Evolutionary conservation across 2,113 vertebrate genomes (phyloP).

Genomic region (Clinocottus analis): DNA sequence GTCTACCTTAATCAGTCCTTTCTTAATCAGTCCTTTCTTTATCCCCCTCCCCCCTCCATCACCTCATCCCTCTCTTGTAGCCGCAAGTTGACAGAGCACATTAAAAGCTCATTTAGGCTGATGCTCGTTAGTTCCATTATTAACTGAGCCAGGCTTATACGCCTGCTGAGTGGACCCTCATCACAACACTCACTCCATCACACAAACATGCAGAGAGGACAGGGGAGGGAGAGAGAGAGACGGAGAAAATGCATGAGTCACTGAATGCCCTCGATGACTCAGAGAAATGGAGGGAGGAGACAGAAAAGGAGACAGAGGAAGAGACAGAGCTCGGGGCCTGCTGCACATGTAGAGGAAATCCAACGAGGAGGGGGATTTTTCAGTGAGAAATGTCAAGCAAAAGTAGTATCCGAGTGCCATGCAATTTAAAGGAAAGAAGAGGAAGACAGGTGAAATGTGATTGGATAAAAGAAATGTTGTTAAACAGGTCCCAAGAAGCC

Average conservation of each 20-base stretch:
- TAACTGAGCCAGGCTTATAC: conserved; percentile 63
- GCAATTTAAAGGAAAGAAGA: not conserved
- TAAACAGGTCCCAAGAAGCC: no score
- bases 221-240: not conserved
- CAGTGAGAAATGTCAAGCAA: not conserved
- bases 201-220: conserved; percentile 26
- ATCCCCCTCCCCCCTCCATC: not conserved
- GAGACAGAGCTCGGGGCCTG: not conserved
- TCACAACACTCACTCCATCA: conserved; percentile 60
- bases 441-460: no score
- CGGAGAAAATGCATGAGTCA: conserved; percentile 24
- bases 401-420: not conserved
- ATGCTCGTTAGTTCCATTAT: conserved; percentile 72
- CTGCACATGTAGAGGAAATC: not conserved
- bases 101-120: conserved; percentile 77
- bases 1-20: conserved; percentile 10
- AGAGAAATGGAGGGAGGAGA: not conserved
- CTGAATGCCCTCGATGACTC: conserved; percentile 20
- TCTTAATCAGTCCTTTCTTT: conserved; percentile 13
- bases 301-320: not conserved
- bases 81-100: conserved; percentile 70
- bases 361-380: not conserved
- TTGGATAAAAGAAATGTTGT: no score
- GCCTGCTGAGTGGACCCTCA: conserved; percentile 61
- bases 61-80: conserved; percentile 47